These are phyloP conservation scores for Pangasius larnaudii DNA, from an alignment of 2,797 vertebrate genomes.

Conservation along the genomic window DNA sequence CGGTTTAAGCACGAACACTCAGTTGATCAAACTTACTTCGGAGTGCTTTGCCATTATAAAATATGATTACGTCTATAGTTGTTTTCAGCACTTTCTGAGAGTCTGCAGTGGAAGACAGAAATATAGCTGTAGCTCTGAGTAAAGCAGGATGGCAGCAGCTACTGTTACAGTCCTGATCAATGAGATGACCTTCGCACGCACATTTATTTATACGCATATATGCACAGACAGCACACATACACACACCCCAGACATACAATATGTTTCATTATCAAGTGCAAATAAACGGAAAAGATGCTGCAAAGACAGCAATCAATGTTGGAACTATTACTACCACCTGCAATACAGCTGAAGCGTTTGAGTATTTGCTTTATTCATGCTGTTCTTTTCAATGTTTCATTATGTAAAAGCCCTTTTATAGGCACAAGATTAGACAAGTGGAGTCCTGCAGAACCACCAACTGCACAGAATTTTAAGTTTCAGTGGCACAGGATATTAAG, in stretches of 20 bases:
- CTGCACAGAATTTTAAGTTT: background rate
- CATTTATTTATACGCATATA: background rate
- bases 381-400: background rate
- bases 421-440: slow-evolving; percentile 1
- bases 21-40: background rate
- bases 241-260: background rate
- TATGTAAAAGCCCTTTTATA: slow-evolving; percentile 2
- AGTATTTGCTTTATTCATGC: background rate
- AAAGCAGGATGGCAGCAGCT: background rate
- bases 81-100: background rate
- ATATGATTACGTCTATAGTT: background rate
- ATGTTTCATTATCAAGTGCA: background rate
- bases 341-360: background rate
- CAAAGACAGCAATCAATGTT: background rate
- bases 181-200: background rate
- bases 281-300: background rate
- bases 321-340: background rate
- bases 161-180: slow-evolving; percentile 1
- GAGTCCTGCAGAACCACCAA: background rate
- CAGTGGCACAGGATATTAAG: background rate
- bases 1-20: background rate
- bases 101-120: background rate
- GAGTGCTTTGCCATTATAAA: background rate
- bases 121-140: background rate
- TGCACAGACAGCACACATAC: background rate